Evolutionary conservation across 2,797 vertebrate species (phyloP), one percentile per base, ranked within the genome.

Genomic region (Holocentrus rufus): DNA sequence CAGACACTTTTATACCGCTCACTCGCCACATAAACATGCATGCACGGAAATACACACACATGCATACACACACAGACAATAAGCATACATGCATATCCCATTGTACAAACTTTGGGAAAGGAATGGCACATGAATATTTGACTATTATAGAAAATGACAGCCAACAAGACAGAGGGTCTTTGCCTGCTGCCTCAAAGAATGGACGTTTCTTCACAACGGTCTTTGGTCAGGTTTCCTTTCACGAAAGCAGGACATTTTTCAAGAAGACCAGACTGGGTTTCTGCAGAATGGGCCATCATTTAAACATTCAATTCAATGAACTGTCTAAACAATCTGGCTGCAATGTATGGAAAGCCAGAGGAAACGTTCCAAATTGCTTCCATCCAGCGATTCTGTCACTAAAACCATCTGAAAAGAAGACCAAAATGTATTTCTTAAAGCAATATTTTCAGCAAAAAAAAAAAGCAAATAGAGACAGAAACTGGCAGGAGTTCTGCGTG

Each of bases 371-470:
- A 66, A 50, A 58, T 50, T 23, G 46, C 76, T 85, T 76, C 65
- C 81, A 72, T 56, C 57, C 57, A 55, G 78, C 87, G 62, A 72
- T 73, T 66, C 65, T 59, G 74, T 74, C 66, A 72, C 73, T 50
- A 57, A 82, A 85, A 71, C 17, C 11, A 72, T 61, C 60, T 46
- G 71, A 90, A 63, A 83, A 86, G 75, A 90, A 89, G 88, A 90
- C 88, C 91, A 92, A 93, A 94, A 89, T 74, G 52, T 86, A 75
- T 85, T 91, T 90, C 88, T 88, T 86, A 92, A 90, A 95, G 94
- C 94, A 95, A 95, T 95, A 95, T 83, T 84, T 88, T 65, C 66
- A 85, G 88, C 89, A 90, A 92, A 91, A 93, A 90, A 27, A 11
- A 67, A 44, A 39, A 39, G 23, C 7, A 39, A 82, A 58, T 2